Evolutionary conservation across 2,888 invertebrate genomes (phyloP).

Genomic region (Drosophila anomelani): DNA sequence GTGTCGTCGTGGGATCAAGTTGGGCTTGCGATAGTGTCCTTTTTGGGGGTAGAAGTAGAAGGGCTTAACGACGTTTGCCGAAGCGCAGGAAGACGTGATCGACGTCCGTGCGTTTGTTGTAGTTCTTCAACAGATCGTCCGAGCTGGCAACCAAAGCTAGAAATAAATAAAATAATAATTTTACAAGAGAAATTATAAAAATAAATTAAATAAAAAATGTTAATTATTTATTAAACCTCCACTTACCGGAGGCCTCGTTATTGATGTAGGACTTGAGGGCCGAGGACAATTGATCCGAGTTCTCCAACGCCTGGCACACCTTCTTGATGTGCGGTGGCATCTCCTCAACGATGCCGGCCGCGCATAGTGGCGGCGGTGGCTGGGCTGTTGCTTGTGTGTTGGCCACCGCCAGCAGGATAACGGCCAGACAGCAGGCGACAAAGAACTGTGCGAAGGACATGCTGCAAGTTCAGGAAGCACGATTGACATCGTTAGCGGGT

Average conservation of each 20-base stretch:
- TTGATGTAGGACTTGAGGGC: conserved; percentile 84
- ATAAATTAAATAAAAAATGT: not conserved
- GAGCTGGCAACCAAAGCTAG: conserved; percentile 82
- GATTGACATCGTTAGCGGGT: conserved; percentile 32
- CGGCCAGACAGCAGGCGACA: conserved; percentile 62
- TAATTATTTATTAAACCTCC: not conserved
- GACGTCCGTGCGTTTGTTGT: conserved; percentile 93
- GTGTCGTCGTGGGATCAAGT: conserved; percentile 18
- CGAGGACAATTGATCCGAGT: conserved; percentile 83
- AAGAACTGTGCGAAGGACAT: conserved; percentile 80
- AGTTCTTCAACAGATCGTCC: conserved; percentile 85
- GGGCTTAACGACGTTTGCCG: conserved; percentile 90
- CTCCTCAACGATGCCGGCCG: conserved; percentile 86
- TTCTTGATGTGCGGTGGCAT: conserved; percentile 86
- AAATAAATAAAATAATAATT: not conserved
- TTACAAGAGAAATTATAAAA: too few species aligned
- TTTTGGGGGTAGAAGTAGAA: not conserved
- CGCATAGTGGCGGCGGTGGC: conserved; percentile 86
- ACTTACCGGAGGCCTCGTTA: conserved; percentile 84
- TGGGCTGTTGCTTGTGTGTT: conserved; percentile 63
- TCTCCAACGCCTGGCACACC: conserved; percentile 86
- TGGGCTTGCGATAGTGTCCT: not conserved
- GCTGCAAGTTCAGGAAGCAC: conserved; percentile 54
- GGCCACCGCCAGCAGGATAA: conserved; percentile 60
- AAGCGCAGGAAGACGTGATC: conserved; percentile 96